Evolutionary conservation across 2,797 vertebrate genomes (phyloP), one percentile per base, ranked within the genome.

Genomic region (Arremon aurantiirostris): DNA sequence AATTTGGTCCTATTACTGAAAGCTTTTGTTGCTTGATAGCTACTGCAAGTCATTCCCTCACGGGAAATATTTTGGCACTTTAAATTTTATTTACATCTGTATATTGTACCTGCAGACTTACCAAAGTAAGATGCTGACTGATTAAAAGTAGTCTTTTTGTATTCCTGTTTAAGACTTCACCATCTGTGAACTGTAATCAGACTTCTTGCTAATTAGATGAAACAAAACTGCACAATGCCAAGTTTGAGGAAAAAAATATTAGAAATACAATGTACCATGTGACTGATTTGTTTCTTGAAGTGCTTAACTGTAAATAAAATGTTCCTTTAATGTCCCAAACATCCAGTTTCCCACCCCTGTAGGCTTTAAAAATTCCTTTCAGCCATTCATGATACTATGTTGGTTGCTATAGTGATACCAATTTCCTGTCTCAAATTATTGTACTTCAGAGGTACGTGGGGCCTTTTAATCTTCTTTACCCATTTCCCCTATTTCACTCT

Each of bases 361-460:
- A 70, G 44, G 26, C 57, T 87, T 42, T 53, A 93, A 90, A 65
- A 63, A 34, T 60, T 69, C 11, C 20, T 93, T 39, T 30, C 32
- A 82, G 65, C 91, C 37, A 39, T 91, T 86, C 59, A 27, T 34
- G 60, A 16, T 12, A 11, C 72, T 84, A 1, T 28, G 46, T 73
- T 59, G 26, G 97, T 97, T 97, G 94, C 97, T 96, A 96, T 95
- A 90, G 97, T 27, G 79, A 97, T 56, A 75, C 73, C 73, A 82
- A 86, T 94, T 96, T 96, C 94, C 92, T 82, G 41, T 44, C 66
- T 93, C 6, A 53, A 69, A 76, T 88, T 88, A 60, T 79, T 80
- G 70, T 85, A 86, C 84, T 84, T 89, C 60, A 76, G 82, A 81
- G 88, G 85, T 94, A 91, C 69, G 35, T 35, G 53, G 89, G 55